A percentile compares a stretch with the other conserved stretches of the same genome.
Evolutionary conservation across 2,888 invertebrate species (phyloP).

Genomic region (Sinhomidia bicolor): DNA sequence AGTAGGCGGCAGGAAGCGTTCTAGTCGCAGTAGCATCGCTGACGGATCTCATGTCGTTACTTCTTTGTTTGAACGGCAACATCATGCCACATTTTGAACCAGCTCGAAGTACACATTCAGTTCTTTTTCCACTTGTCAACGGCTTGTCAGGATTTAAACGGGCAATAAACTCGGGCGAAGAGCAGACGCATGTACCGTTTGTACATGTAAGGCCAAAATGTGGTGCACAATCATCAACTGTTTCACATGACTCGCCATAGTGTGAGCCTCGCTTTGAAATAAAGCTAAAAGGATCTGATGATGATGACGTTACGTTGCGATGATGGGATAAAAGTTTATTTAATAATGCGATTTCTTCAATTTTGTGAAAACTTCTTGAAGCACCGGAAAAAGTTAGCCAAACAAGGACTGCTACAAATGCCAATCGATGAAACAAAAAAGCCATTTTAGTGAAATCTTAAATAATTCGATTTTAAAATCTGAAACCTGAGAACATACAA

Average conservation of each 20-base stretch:
- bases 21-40: not conserved
- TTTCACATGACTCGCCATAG: constrained; percentile 56
- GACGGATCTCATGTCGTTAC: not conserved
- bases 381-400: constrained; percentile 13
- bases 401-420: not conserved
- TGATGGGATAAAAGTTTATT: not conserved
- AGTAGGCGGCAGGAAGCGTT: not conserved
- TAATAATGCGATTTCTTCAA: not conserved
- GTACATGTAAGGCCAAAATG: constrained; percentile 30
- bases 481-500: no score
- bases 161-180: constrained; percentile 39
- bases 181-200: constrained; percentile 47
- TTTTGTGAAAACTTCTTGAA: constrained; percentile 33
- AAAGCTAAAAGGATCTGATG: not conserved
- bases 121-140: not conserved
- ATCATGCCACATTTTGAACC: constrained; percentile 40
- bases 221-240: constrained; percentile 10
- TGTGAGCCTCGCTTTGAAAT: not conserved
- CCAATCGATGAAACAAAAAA: not conserved
- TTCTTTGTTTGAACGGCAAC: not conserved
- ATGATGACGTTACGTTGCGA: not conserved
- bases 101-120: constrained; percentile 48
- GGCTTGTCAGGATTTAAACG: constrained; percentile 39
- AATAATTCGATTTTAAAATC: not conserved
- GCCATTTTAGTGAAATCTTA: not conserved